Evolutionary conservation across 1,140 invertebrate species (phyloP).

Genomic region (Pinna nobilis): DNA sequence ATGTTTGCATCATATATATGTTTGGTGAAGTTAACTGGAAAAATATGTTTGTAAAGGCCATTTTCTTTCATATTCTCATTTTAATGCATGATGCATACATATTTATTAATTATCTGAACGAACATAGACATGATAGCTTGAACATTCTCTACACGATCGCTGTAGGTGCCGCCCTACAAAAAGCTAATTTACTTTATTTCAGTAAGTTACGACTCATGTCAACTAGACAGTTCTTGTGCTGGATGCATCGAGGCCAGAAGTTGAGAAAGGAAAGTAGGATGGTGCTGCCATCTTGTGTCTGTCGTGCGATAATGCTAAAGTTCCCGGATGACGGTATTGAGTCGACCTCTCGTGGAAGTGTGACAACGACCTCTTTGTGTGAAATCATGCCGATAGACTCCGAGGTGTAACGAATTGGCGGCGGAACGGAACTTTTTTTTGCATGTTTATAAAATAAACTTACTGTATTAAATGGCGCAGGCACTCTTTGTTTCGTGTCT

Average conservation of each 20-base stretch:
- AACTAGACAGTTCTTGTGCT: slow-evolving; percentile 53
- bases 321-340: slow-evolving; percentile 46
- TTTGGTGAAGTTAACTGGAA: no score
- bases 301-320: slow-evolving; percentile 44
- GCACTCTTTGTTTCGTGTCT: no score
- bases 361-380: slow-evolving; percentile 25
- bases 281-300: slow-evolving; percentile 50
- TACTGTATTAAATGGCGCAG: not conserved
- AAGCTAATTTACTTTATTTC: slow-evolving; percentile 37
- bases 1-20: no score
- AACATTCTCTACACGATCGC: no score
- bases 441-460: no score
- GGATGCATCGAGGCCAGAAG: slow-evolving; percentile 53
- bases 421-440: no score
- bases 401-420: no score
- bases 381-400: slow-evolving; percentile 35
- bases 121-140: no score
- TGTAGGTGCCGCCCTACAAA: not conserved
- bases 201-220: slow-evolving; percentile 55
- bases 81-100: no score
- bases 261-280: slow-evolving; percentile 50
- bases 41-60: no score
- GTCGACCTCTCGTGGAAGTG: slow-evolving; percentile 25
- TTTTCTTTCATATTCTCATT: no score
- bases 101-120: no score